Percentiles rank a stretch among this genome's conserved stretches.
Conservation (phyloP, 2,888 invertebrate genomes). For the Amblyjoppa proteus region DNA sequence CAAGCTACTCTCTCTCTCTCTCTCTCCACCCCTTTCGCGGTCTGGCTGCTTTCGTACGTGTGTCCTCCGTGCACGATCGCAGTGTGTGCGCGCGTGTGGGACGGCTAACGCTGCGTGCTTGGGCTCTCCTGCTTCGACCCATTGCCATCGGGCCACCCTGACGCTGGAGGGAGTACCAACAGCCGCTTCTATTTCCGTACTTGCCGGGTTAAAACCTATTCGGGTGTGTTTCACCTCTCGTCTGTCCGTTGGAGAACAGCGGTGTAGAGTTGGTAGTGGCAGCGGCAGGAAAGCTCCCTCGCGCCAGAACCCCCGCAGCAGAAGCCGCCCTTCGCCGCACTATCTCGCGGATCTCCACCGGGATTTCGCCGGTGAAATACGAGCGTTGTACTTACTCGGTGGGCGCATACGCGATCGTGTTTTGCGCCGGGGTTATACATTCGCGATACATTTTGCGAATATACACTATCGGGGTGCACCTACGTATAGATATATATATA, state of each 20-base stretch:
- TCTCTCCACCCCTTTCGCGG: slow-evolving; percentile 18
- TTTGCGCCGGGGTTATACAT: slow-evolving; percentile 40
- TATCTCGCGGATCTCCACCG: slow-evolving; percentile 62
- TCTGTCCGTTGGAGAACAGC: slow-evolving; percentile 25
- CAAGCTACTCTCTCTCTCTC: neutral
- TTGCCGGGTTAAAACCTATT: slow-evolving; percentile 41
- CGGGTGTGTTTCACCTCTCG: slow-evolving; percentile 34
- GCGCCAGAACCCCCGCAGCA: slow-evolving; percentile 33
- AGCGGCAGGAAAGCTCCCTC: neutral
- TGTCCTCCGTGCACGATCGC: neutral
- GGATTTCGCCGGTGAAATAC: slow-evolving; percentile 64
- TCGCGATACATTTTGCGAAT: slow-evolving; percentile 58
- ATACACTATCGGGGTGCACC: neutral
- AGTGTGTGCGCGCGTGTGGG: no score
- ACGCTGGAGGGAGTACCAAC: neutral
- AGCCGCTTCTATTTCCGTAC: slow-evolving; percentile 37
- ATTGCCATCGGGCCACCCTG: neutral
- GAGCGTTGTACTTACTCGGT: slow-evolving; percentile 43
- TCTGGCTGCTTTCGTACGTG: slow-evolving; percentile 20
- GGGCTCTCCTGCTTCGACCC: slow-evolving; percentile 8
- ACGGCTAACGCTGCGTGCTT: neutral
- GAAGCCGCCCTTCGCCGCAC: slow-evolving; percentile 44
- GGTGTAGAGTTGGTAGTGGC: neutral
- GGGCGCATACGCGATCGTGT: slow-evolving; percentile 52
- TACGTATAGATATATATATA: neutral